Evolutionary conservation across 2,888 invertebrate genomes (phyloP), one percentile per base, ranked within the genome.

Genomic region (Acleris emargana): DNA sequence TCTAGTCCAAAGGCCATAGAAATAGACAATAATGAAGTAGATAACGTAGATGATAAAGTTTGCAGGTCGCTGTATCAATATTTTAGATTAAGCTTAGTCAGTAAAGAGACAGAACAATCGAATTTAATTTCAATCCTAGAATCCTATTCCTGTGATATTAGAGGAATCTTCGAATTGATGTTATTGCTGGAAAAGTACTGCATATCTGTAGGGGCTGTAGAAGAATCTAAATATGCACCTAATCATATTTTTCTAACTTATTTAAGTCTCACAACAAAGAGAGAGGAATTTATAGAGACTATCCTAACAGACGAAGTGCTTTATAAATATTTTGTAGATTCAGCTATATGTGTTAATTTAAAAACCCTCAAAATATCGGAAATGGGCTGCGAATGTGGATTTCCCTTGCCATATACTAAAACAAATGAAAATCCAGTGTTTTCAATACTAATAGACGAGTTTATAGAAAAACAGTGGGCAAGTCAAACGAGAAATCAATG

Each of bases 361-460:
- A 87, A 90, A 55, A 87, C 82, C 32, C 86, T 86, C 75, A 89
- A 77, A 73, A 74, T 82, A 1, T 78, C 80, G n/a, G 88, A 86
- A 73, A 75, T 86, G 5, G 92, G 92, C 52, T 95, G 95, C 74
- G 86, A 87, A 62, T 95, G 95, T 75, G 93, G 94, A 9, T 94
- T 93, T 76, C 94, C 95, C 0, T 79, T 94, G 38, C 94, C 95
- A 0, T 92, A 84, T 64, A 86, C 87, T 0, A 79, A 90, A 74
- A 86, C 82, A 51, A 84, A 84, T 73, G 80, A 83, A 69, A 79
- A 79, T 78, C 91, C 87, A 72, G 89, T 90, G 45, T 95, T 93
- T 82, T 88, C 93, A 1, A 87, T 93, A 43, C 77, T 95, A 51
- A 95, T 95, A 45, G 93, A 93, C 72, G 83, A 88, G 70, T 90